phyloP scores from a whole-genome alignment of 35 echinoderm and acorn worm genomes.

The Amphiura filiformis region DNA sequence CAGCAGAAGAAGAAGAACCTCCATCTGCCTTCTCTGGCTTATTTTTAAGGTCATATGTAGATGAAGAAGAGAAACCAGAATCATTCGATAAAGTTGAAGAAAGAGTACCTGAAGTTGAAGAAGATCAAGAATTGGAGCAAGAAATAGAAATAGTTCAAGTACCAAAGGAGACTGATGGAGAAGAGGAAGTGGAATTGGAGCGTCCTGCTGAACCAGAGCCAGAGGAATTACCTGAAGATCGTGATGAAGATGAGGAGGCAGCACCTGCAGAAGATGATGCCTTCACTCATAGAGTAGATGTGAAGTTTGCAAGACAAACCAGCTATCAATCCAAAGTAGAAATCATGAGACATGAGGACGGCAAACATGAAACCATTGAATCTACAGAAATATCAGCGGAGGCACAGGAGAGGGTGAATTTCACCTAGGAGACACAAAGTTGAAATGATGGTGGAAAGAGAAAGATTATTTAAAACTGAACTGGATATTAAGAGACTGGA shows the following conservation, averaged over 20 bases:
- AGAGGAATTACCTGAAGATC: conserved; percentile 42
- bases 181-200: neutral
- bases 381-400: conserved; percentile 13
- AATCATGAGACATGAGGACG: conserved; percentile 3
- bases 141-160: neutral
- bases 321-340: conserved; percentile 5
- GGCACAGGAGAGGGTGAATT: neutral
- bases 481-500: neutral
- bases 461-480: neutral
- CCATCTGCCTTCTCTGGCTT: neutral
- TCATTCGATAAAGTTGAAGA: conserved; percentile 3
- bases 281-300: neutral
- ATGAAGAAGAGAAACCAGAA: neutral
- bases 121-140: neutral
- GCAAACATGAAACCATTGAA: conserved; percentile 20
- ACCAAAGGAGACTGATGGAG: neutral
- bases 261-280: conserved; percentile 10
- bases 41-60: neutral
- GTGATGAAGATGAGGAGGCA: neutral
- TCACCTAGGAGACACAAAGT: neutral
- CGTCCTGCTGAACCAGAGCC: neutral
- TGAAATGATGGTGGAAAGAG: neutral
- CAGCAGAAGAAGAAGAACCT: conserved; percentile 11
- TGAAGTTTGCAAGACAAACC: neutral
- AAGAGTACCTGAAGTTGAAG: neutral